Conservation (phyloP, 2,888 invertebrate species). For the Endomychus coccineus region DNA sequence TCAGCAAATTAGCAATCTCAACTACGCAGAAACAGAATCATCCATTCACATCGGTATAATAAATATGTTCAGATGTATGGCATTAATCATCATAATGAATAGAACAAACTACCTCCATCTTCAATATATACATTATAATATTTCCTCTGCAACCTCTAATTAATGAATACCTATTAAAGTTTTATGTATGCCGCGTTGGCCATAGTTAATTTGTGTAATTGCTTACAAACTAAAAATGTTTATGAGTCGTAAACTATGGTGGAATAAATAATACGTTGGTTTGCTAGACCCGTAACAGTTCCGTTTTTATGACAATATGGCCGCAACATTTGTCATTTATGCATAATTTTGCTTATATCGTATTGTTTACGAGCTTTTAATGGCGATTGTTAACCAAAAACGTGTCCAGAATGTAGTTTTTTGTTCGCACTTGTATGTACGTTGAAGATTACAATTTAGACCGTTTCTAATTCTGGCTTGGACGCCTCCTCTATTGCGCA, state of each 20-base stretch:
- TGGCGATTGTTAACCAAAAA: slow-evolving; percentile 29
- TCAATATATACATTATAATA: too few relatives aligned
- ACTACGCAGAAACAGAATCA: too few relatives aligned
- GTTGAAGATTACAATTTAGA: too few relatives aligned
- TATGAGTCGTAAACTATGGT: slow-evolving; percentile 37
- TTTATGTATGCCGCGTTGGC: slow-evolving; percentile 29
- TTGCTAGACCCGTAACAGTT: slow-evolving; percentile 30
- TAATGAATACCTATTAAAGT: slow-evolving; percentile 35
- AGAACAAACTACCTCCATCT: too few relatives aligned
- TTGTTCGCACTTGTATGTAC: too few relatives aligned
- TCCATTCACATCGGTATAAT: too few relatives aligned
- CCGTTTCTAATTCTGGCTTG: too few relatives aligned
- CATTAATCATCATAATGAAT: too few relatives aligned
- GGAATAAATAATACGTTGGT: slow-evolving; percentile 39
- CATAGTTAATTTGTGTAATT: slow-evolving; percentile 41
- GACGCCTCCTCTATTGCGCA: too few relatives aligned
- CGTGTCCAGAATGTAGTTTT: slow-evolving; percentile 20
- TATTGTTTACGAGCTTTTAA: slow-evolving; percentile 29
- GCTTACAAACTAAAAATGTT: slow-evolving; percentile 39
- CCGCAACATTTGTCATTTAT: slow-evolving; percentile 34
- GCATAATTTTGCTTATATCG: slow-evolving; percentile 31
- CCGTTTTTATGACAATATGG: slow-evolving; percentile 34
- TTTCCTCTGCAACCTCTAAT: slow-evolving; percentile 27
- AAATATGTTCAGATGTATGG: too few relatives aligned
- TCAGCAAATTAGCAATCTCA: too few relatives aligned